Evolutionary conservation across 2,113 vertebrate genomes (phyloP).

Genomic region (Astatotilapia flaviijosephi): DNA sequence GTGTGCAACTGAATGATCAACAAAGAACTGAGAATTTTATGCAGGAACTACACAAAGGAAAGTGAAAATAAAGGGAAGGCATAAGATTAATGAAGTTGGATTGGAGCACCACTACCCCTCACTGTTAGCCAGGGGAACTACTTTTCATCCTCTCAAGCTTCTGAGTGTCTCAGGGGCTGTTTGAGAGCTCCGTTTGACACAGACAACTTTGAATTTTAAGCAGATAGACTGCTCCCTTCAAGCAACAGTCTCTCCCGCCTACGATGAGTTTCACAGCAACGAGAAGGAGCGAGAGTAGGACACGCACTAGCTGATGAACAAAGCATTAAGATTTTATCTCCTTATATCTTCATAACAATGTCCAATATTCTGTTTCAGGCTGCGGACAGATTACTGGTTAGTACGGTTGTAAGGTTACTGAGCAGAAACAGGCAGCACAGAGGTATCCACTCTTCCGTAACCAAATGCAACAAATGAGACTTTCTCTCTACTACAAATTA

Average conservation of each 20-base stretch:
- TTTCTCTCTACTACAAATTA: background rate
- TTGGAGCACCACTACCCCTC: constrained; percentile 32
- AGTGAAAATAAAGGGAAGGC: background rate
- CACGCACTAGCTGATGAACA: background rate
- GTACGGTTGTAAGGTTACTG: background rate
- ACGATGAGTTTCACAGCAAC: background rate
- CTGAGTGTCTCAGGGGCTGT: background rate
- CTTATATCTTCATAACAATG: background rate
- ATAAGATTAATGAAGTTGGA: constrained; percentile 9
- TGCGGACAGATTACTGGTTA: background rate
- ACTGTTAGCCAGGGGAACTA: constrained; percentile 37
- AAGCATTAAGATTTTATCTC: background rate
- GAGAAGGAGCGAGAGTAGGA: background rate
- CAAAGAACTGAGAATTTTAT: background rate
- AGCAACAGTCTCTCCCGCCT: background rate
- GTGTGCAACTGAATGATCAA: background rate
- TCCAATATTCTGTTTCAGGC: background rate
- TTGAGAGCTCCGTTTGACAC: constrained; percentile 10
- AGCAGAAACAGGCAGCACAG: background rate
- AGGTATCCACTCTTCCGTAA: constrained; percentile 3
- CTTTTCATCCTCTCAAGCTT: constrained; percentile 6
- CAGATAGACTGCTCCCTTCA: background rate
- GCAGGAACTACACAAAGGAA: background rate
- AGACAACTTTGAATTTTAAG: constrained; percentile 17
- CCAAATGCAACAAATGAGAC: constrained; percentile 42